Percentiles rank a stretch among this genome's conserved stretches.
Conservation (phyloP, 2,888 invertebrate species). For the Protonemura montana region DNA sequence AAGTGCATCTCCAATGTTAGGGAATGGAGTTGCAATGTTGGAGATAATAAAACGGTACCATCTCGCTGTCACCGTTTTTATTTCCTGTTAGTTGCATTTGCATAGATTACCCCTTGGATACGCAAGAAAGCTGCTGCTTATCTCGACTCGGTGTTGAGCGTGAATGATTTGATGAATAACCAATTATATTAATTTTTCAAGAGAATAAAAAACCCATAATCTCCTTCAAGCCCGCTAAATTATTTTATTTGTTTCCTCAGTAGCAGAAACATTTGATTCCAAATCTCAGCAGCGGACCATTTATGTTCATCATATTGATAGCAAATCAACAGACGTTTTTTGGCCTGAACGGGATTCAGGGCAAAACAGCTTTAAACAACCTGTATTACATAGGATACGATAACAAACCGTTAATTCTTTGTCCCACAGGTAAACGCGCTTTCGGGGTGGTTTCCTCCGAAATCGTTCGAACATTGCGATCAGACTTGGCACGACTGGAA, state of each 20-base stretch:
- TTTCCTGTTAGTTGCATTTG: neutral
- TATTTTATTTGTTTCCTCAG: too few relatives aligned
- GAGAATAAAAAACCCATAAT: too few relatives aligned
- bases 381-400: neutral
- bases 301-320: too few relatives aligned
- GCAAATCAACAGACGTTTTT: too few relatives aligned
- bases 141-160: neutral
- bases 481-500: neutral
- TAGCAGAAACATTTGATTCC: too few relatives aligned
- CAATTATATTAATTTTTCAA: too few relatives aligned
- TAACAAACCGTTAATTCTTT: neutral
- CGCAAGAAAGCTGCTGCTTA: neutral
- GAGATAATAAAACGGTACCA: too few relatives aligned
- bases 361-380: too few relatives aligned
- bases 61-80: neutral
- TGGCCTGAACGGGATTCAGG: too few relatives aligned
- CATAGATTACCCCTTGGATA: neutral
- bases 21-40: neutral
- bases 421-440: neutral
- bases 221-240: too few relatives aligned
- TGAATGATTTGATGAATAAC: neutral
- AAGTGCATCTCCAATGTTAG: neutral
- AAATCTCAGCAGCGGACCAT: too few relatives aligned
- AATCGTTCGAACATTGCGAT: neutral
- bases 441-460: neutral